A percentile compares a stretch with the other conserved stretches of the same genome.
phyloP scores from a whole-genome alignment of 2,113 vertebrate genomes.

The Nymphicus hollandicus region DNA sequence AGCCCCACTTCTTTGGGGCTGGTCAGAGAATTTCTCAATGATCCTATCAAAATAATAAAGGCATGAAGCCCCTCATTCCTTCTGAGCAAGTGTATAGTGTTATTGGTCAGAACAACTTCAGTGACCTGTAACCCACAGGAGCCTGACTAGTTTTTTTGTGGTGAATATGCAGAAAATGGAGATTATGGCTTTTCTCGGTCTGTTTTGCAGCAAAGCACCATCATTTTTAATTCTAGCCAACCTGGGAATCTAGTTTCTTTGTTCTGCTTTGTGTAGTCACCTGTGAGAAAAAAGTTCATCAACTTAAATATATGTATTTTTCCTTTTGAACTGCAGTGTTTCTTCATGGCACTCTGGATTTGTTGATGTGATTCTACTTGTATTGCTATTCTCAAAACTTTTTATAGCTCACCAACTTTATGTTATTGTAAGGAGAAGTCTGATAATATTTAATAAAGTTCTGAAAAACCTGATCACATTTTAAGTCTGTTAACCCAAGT shows the following conservation, averaged over 20 bases:
- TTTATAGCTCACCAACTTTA: not conserved
- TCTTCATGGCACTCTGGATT: not conserved
- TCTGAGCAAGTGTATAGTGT: not conserved
- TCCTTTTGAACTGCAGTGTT: not conserved
- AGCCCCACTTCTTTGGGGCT: not conserved
- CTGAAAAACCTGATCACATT: not conserved
- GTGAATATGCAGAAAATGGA: not conserved
- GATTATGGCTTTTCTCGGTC: not conserved
- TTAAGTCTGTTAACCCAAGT: not conserved
- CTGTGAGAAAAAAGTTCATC: not conserved
- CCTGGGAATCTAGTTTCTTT: not conserved
- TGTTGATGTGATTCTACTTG: not conserved
- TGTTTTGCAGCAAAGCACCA: not conserved
- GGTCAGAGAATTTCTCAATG: not conserved
- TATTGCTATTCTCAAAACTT: not conserved
- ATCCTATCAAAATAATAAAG: not conserved
- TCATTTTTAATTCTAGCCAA: not conserved
- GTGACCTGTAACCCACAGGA: not conserved
- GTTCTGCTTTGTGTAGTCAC: not conserved
- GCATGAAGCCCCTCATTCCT: not conserved
- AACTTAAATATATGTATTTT: not conserved
- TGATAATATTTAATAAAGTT: not conserved
- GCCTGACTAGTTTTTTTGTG: not conserved
- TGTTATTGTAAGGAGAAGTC: not conserved
- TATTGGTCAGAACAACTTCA: not conserved